phyloP scores from a whole-genome alignment of 2,888 invertebrate genomes.

The Eumerus sabulonum region DNA sequence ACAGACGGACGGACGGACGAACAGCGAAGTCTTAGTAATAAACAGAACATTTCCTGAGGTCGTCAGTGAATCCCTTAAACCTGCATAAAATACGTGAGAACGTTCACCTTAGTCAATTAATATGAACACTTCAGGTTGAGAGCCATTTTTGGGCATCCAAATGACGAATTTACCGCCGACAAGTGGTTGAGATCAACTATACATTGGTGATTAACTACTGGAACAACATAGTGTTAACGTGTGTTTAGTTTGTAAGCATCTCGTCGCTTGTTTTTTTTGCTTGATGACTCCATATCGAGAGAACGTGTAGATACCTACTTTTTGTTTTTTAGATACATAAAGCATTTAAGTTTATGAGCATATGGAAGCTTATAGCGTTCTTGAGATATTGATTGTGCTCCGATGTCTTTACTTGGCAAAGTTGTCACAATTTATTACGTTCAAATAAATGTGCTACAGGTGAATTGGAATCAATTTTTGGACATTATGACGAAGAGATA shows the following conservation, averaged over 20 bases:
- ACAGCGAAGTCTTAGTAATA: no score
- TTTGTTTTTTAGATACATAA: slow-evolving; percentile 3
- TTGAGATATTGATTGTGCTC: not conserved
- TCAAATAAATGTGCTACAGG: slow-evolving; percentile 11
- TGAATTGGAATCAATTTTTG: slow-evolving; percentile 26
- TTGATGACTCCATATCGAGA: slow-evolving; percentile 24
- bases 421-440: slow-evolving; percentile 22
- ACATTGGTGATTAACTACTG: slow-evolving; percentile 12
- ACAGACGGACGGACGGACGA: no score
- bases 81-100: no score
- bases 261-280: slow-evolving; percentile 5
- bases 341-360: slow-evolving; percentile 10
- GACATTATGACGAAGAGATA: slow-evolving; percentile 7
- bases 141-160: slow-evolving; percentile 36
- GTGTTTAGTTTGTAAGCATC: slow-evolving; percentile 33
- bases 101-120: no score
- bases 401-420: slow-evolving; percentile 18
- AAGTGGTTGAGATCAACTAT: slow-evolving; percentile 23
- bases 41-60: no score
- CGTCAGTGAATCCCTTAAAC: no score
- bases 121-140: no score
- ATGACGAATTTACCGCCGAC: no score
- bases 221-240: slow-evolving; percentile 34
- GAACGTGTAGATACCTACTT: slow-evolving; percentile 39
- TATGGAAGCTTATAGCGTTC: slow-evolving; percentile 14